Percentiles rank a stretch among this genome's conserved stretches.
Evolutionary conservation across 2,888 invertebrate species (phyloP).

Genomic region (Acleris emargana): DNA sequence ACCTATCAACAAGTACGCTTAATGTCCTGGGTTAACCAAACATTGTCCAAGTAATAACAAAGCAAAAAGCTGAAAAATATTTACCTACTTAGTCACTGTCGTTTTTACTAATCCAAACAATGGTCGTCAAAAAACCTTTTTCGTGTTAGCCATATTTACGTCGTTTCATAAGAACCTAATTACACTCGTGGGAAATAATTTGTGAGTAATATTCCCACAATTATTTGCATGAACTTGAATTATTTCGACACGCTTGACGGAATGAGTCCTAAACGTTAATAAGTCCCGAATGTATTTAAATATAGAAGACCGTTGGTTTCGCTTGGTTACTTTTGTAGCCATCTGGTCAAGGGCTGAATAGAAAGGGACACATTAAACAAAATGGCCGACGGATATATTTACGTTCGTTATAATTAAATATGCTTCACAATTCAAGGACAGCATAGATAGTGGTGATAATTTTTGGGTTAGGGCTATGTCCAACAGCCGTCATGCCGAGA

Average conservation of each 20-base stretch:
- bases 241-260: slow-evolving; percentile 25
- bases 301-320: slow-evolving; percentile 9
- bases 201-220: slow-evolving; percentile 27
- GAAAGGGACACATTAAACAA: slow-evolving; percentile 8
- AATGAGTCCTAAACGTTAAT: not conserved
- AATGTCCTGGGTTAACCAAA: no score
- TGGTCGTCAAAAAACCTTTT: slow-evolving; percentile 28
- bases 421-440: no score
- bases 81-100: no score
- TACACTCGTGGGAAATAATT: slow-evolving; percentile 26
- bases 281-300: not conserved
- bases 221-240: slow-evolving; percentile 36
- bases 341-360: slow-evolving; percentile 16
- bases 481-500: no score
- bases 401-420: no score
- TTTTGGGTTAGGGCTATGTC: no score
- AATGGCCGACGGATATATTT: no score
- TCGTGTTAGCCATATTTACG: slow-evolving; percentile 20
- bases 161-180: slow-evolving; percentile 22
- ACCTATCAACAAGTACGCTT: no score
- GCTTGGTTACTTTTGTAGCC: slow-evolving; percentile 12
- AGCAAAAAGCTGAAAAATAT: no score
- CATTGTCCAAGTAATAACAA: no score
- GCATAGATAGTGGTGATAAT: no score
- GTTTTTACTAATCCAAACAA: slow-evolving; percentile 23